Conservation (phyloP, 2,888 invertebrate genomes). For the Melitaea athalia region DNA sequence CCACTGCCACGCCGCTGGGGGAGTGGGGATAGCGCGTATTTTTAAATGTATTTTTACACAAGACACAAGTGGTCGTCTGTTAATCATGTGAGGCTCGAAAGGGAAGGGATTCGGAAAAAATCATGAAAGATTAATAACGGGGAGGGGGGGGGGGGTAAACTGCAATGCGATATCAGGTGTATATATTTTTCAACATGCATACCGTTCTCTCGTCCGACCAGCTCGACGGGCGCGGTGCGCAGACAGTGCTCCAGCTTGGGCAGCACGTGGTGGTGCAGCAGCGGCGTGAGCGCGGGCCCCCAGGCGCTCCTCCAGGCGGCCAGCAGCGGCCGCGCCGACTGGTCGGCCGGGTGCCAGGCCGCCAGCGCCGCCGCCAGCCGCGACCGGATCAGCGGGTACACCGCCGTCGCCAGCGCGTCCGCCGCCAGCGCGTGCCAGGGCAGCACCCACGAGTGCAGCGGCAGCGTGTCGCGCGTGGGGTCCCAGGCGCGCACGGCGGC, state of each 20-base stretch:
- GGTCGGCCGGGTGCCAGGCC: slow-evolving; percentile 98
- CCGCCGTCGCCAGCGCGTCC: slow-evolving; percentile 77
- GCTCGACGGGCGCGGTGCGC: slow-evolving; percentile 72
- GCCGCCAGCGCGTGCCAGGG: slow-evolving; percentile 96
- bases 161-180: no score
- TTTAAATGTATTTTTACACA: no score
- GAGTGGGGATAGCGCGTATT: no score
- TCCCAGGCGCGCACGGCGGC: slow-evolving; percentile 95
- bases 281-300: slow-evolving; percentile 82
- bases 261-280: slow-evolving; percentile 91
- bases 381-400: slow-evolving; percentile 95
- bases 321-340: slow-evolving; percentile 94
- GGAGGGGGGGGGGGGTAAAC: not conserved
- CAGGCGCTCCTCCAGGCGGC: slow-evolving; percentile 91
- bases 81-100: no score
- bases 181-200: no score
- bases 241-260: slow-evolving; percentile 91
- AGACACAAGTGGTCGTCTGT: no score
- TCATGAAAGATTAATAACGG: no score
- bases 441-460: slow-evolving; percentile 98
- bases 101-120: no score
- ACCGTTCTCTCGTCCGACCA: slow-evolving; percentile 65
- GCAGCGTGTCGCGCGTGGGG: slow-evolving; percentile 96
- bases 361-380: slow-evolving; percentile 93
- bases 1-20: slow-evolving; percentile 94